phyloP scores from a whole-genome alignment of 2,113 vertebrate genomes.

The Lagenorhynchus albirostris region DNA sequence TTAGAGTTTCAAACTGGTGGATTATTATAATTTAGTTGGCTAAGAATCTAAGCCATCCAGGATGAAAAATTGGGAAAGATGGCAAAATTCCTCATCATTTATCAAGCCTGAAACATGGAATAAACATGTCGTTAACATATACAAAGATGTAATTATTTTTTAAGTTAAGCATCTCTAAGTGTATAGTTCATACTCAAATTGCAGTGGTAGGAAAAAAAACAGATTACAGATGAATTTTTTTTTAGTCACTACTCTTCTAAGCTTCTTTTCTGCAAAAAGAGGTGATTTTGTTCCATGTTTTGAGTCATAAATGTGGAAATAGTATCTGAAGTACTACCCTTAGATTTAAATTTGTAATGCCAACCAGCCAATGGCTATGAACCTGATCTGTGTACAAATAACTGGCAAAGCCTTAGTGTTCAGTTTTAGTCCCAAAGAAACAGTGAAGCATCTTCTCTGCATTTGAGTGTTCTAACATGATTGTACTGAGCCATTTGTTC shows the following conservation, averaged over 20 bases:
- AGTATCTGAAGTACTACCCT: not conserved
- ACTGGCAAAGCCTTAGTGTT: not conserved
- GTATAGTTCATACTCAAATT: not conserved
- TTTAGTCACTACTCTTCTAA: not conserved
- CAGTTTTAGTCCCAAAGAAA: not conserved
- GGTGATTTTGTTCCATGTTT: constrained; percentile 33
- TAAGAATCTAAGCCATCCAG: not conserved
- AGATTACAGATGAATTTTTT: constrained; percentile 38
- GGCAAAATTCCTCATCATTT: not conserved
- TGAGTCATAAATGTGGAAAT: not conserved
- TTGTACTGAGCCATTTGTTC: not conserved
- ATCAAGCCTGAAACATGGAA: not conserved
- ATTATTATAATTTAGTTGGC: not conserved
- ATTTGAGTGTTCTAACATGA: not conserved
- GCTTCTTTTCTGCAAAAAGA: not conserved
- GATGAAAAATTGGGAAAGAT: not conserved
- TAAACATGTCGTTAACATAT: not conserved
- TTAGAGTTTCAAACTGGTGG: constrained; percentile 35
- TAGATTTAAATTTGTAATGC: not conserved
- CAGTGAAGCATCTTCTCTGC: not conserved
- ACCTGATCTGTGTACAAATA: not conserved
- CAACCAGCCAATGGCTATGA: not conserved
- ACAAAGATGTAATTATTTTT: not conserved
- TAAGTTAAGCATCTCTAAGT: not conserved
- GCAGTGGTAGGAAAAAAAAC: constrained; percentile 29